phyloP scores from a whole-genome alignment of 2,888 invertebrate species.

The Tortricodes alternella region DNA sequence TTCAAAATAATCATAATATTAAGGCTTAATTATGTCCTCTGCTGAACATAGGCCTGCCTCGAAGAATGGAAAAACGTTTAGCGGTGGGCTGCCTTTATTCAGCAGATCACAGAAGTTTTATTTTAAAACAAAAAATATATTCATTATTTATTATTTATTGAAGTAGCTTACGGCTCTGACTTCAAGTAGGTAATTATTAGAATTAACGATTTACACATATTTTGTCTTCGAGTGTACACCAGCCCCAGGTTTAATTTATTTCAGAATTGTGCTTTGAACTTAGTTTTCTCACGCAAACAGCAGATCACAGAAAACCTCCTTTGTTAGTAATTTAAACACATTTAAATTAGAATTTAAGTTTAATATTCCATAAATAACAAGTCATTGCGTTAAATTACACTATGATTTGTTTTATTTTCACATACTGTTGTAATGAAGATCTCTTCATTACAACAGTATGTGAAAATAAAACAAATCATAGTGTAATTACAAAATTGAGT shows the following conservation, averaged over 20 bases:
- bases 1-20: no score
- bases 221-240: conserved; percentile 45
- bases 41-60: no score
- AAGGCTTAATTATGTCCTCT: no score
- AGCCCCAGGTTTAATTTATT: conserved; percentile 62
- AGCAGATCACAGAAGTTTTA: no score
- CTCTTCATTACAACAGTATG: not conserved
- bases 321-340: conserved; percentile 17
- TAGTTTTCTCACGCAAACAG: conserved; percentile 60
- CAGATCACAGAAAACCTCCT: conserved; percentile 35
- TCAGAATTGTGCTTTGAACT: conserved; percentile 55
- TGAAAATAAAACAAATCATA: not conserved
- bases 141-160: no score
- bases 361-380: conserved; percentile 9
- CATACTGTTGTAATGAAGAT: not conserved
- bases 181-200: no score
- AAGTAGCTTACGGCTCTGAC: no score
- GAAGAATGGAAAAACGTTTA: no score
- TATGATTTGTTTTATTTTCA: conserved; percentile 3
- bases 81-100: no score
- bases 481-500: no score
- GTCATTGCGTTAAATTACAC: conserved; percentile 7
- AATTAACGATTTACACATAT: not conserved
- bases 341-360: conserved; percentile 18
- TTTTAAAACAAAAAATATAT: no score